Percentiles rank a stretch among this genome's conserved stretches.
Conservation (phyloP, 2,888 invertebrate genomes). For the Phyto melanocephala region DNA sequence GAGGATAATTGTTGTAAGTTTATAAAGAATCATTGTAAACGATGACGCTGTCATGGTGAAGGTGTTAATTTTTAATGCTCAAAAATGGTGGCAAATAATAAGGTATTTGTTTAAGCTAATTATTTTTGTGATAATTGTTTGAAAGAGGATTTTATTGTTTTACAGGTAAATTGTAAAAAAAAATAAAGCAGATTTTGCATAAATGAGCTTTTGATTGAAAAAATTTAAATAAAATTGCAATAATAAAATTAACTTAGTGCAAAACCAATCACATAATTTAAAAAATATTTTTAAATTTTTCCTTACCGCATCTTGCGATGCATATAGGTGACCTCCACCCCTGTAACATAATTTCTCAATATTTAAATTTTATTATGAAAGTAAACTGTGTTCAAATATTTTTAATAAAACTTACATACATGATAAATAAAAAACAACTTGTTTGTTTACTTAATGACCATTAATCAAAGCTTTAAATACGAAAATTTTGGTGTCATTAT, state of each 20-base stretch:
- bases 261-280: too few species aligned
- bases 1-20: conserved; percentile 10
- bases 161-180: neutral
- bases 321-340: too few species aligned
- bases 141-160: neutral
- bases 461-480: conserved; percentile 51
- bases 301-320: too few species aligned
- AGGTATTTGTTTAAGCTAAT: neutral
- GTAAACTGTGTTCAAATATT: too few species aligned
- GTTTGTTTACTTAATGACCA: conserved; percentile 21
- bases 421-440: conserved; percentile 10
- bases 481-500: neutral
- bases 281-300: too few species aligned
- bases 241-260: too few species aligned
- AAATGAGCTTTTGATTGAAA: too few species aligned
- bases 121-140: neutral
- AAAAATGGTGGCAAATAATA: neutral
- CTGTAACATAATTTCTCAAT: too few species aligned
- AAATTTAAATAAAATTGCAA: too few species aligned
- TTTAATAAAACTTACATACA: neutral
- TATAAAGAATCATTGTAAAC: neutral
- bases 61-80: neutral
- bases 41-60: neutral
- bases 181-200: too few species aligned
- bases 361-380: too few species aligned